Base-by-base conservation (phyloP, 2,113 vertebrate genomes). In the Garra rufa region DNA sequence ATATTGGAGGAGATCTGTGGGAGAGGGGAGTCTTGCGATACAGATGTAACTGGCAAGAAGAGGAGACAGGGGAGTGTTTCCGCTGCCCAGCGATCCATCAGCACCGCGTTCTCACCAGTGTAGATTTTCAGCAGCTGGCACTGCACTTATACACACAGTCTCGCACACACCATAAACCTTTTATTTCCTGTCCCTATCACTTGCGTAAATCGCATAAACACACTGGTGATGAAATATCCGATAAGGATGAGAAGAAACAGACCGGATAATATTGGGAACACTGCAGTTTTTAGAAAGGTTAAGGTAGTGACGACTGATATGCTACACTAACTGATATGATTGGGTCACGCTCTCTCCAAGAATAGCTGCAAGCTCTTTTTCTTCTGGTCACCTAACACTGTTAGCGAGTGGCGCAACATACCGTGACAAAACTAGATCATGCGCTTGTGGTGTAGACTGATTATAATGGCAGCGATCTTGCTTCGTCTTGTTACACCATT, bases 141-240 rank as follows among this genome's bases (percentile, higher is more conserved):
- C 52, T 46, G 10, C 34, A 3, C 70, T 70, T 46, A 52, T 17
- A 81, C 14, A 67, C 41, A 26, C 63, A n/a, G n/a, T 61, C 81
- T 61, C 57, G 7, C 4, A 83, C 59, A 46, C 70, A 76, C 21
- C 55, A 76, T 83, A 34, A 76, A 75, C 82, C n/a, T 59, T 83
- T 61, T 61, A 67, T 80, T 67, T 80, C 57, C 76, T 79, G 57
- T 79, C 57, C n/a, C n/a, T 30, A 79, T 63, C 59, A n/a, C 14
- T 30, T 30, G 61, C 10, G 19, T 46, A 26, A 80, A 67, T 80
- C 43, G 19, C 77, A 80, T 46, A 63, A 63, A 46, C n/a, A 67
- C 43, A 11, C 38, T 48, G 26, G 2, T 48, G 59, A 80, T 65
- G 61, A 80, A 50, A 80, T n/a, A 61, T 79, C 10, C 17, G 59